A percentile compares a stretch with the other conserved stretches of the same genome.
Evolutionary conservation across 2,113 vertebrate genomes (phyloP).

Genomic region (Thalassarche chlororhynchos): DNA sequence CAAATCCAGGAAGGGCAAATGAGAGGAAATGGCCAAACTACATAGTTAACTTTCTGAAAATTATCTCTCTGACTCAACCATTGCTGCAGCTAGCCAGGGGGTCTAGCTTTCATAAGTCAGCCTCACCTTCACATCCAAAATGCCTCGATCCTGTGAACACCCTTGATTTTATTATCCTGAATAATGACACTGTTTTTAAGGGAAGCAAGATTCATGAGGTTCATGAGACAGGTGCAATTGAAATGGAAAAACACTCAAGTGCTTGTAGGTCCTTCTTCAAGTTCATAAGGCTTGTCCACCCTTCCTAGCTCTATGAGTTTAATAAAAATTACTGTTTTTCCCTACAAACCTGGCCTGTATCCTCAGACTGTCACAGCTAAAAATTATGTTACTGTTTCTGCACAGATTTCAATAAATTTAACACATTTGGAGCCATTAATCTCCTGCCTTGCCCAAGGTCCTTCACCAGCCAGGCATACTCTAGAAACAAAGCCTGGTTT

Average conservation of each 20-base stretch:
- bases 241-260: background rate
- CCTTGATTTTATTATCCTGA: background rate
- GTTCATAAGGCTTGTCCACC: background rate
- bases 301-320: background rate
- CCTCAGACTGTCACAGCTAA: background rate
- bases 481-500: background rate
- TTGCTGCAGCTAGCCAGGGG: background rate
- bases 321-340: background rate
- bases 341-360: background rate
- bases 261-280: background rate
- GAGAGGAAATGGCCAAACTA: background rate
- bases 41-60: background rate
- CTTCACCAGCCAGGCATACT: background rate
- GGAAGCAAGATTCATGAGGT: background rate
- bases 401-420: background rate
- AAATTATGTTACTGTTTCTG: background rate
- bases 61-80: background rate
- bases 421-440: background rate
- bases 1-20: background rate
- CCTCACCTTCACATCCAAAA: background rate
- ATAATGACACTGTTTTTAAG: background rate
- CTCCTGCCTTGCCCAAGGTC: background rate
- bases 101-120: background rate
- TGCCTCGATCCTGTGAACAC: background rate
- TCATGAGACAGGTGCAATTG: background rate